Base-by-base conservation (phyloP, 2,797 vertebrate genomes). In the Phoeniculus purpureus region DNA sequence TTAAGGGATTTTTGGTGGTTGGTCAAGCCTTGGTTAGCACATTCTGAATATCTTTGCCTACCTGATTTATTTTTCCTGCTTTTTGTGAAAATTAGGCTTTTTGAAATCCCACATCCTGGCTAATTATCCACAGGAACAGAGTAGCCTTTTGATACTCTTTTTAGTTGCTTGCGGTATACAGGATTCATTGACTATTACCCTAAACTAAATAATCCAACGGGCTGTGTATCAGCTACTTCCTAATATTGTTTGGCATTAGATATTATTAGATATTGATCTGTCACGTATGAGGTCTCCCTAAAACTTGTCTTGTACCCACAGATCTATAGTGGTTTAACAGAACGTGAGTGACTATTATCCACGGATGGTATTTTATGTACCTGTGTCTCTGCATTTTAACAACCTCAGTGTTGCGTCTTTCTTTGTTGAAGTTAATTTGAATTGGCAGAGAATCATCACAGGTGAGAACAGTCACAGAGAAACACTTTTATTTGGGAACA, bases 391-490 rank as follows among this genome's bases (percentile, higher is more conserved):
- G 40, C 62, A 40, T 66, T 88, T 80, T 71, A 75, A 74, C 54
- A 74, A 43, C 11, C 55, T 59, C 50, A 45, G 5, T 60, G 73
- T 70, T 64, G 25, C 31, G 8, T 74, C 51, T 48, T 32, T 51
- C 11, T 32, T 6, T 70, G 27, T 37, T 83, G 45, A 73, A 66
- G 10, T 81, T 87, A 85, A 89, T 78, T 81, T 51, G 34, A 83
- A 87, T 26, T 83, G 81, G 26, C 94, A 96, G 62, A 64, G 18
- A 66, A 31, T 85, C 68, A 85, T 76, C 62, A 65, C 86, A 83
- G 62, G 60, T 76, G 79, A 89, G 59, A 19, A 40, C 11, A 52
- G 47, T 72, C 54, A 37, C 6, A 68, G 54, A 82, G 61, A 89
- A 89, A 70, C 62, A 75, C 56, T 32, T 93, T 89, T 50, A 75